Conservation (phyloP, 2,113 vertebrate species). For the Dolichotis patagonum region DNA sequence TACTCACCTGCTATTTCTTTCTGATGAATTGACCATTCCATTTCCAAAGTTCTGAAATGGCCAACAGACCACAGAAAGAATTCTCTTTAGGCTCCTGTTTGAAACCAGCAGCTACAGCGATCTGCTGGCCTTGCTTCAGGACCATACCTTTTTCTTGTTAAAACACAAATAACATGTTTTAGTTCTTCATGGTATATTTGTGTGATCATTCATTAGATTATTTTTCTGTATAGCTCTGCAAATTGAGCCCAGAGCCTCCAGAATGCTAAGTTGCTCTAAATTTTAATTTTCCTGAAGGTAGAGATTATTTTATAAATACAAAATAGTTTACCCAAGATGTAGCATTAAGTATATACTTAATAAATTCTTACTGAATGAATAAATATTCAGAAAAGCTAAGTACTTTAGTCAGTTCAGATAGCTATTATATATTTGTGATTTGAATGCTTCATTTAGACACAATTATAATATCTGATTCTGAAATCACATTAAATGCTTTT, state of each 20-base stretch:
- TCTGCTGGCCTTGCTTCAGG: too few relatives aligned
- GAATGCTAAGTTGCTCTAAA: background rate
- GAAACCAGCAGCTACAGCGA: too few relatives aligned
- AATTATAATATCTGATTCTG: background rate
- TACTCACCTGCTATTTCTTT: too few relatives aligned
- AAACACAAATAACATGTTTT: conserved; percentile 11
- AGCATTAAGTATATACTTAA: background rate
- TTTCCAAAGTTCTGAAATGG: too few relatives aligned
- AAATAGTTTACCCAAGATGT: background rate
- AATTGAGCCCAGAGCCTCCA: background rate
- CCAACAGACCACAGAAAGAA: too few relatives aligned
- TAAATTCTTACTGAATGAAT: conserved; percentile 24
- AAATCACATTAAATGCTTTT: conserved; percentile 9
- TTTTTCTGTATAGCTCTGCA: background rate
- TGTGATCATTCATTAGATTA: background rate
- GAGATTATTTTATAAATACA: background rate
- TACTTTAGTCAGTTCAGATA: background rate
- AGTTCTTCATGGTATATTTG: background rate
- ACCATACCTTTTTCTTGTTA: too few relatives aligned
- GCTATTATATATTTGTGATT: background rate
- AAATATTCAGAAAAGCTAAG: background rate
- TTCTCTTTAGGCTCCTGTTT: too few relatives aligned
- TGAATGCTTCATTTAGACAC: conserved; percentile 7
- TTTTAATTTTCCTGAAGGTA: background rate
- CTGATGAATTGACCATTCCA: too few relatives aligned